Conservation (phyloP, 2,888 invertebrate genomes). For the Tetramorium bicarinatum region DNA sequence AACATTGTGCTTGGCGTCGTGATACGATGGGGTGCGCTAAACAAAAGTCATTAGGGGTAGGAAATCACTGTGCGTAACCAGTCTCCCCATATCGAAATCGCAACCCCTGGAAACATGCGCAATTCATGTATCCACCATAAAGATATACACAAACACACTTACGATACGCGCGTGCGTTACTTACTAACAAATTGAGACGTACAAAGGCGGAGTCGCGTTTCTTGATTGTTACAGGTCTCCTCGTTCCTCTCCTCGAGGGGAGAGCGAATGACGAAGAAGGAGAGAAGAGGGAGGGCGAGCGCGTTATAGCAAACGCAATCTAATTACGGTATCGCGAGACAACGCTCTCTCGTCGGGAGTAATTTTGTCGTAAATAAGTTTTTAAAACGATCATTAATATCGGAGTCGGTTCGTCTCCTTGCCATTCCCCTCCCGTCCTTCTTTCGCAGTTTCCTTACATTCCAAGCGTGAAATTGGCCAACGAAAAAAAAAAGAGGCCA, state of each 20-base stretch:
- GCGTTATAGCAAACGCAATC: slow-evolving; percentile 27
- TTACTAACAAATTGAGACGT: slow-evolving; percentile 70
- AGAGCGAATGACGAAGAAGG: neutral
- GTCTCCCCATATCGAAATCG: slow-evolving; percentile 53
- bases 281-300: neutral
- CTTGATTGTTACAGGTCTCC: slow-evolving; percentile 48
- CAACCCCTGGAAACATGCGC: slow-evolving; percentile 44
- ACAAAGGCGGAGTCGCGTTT: slow-evolving; percentile 33
- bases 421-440: neutral
- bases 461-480: slow-evolving; percentile 41
- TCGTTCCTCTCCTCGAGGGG: slow-evolving; percentile 37
- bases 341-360: slow-evolving; percentile 54
- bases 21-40: slow-evolving; percentile 57
- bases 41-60: slow-evolving; percentile 70
- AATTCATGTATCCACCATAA: slow-evolving; percentile 31
- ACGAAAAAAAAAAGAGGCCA: slow-evolving; percentile 21
- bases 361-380: slow-evolving; percentile 67
- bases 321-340: slow-evolving; percentile 44
- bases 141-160: slow-evolving; percentile 9
- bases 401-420: slow-evolving; percentile 37
- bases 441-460: slow-evolving; percentile 41
- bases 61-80: slow-evolving; percentile 72
- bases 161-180: slow-evolving; percentile 34
- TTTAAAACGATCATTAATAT: slow-evolving; percentile 70
- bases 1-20: slow-evolving; percentile 47